A percentile compares a stretch with the other conserved stretches of the same genome.
phyloP scores from a whole-genome alignment of 2,113 vertebrate genomes.

The Elanus axillaris region DNA sequence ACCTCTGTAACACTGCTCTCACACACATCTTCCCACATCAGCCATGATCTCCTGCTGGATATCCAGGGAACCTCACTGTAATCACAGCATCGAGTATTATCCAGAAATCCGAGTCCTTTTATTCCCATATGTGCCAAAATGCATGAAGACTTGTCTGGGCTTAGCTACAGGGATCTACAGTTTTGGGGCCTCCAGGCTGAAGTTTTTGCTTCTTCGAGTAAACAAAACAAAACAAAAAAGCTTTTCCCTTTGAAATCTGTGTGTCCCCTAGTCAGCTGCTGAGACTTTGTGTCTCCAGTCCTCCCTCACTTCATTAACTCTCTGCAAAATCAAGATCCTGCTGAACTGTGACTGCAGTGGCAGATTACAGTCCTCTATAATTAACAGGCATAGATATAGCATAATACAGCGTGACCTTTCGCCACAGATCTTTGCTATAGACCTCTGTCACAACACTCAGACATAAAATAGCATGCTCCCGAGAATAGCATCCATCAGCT shows the following conservation, averaged over 20 bases:
- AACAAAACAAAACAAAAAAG: conserved; percentile 51
- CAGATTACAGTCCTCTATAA: neutral
- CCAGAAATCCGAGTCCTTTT: neutral
- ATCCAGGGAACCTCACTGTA: neutral
- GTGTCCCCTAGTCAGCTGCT: conserved; percentile 40
- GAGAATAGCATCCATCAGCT: neutral
- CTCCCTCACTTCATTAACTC: conserved; percentile 56
- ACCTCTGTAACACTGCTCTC: neutral
- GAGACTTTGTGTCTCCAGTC: conserved; percentile 58
- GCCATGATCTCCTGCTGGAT: neutral
- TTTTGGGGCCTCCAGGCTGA: conserved; percentile 40
- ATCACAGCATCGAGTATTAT: neutral
- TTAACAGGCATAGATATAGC: neutral
- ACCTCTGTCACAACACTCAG: neutral
- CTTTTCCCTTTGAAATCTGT: conserved; percentile 44
- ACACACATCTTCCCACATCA: neutral
- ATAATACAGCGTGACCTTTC: neutral
- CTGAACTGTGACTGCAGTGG: neutral
- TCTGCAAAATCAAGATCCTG: conserved; percentile 15
- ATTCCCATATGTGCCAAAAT: conserved; percentile 18
- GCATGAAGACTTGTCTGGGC: conserved; percentile 13
- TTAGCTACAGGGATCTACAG: conserved; percentile 46
- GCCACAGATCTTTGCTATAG: neutral
- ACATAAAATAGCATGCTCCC: neutral
- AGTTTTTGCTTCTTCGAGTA: conserved; percentile 24